These are phyloP conservation scores for Monoplex corrugatus DNA, from an alignment of 2,888 invertebrate species.

Conservation along the genomic window DNA sequence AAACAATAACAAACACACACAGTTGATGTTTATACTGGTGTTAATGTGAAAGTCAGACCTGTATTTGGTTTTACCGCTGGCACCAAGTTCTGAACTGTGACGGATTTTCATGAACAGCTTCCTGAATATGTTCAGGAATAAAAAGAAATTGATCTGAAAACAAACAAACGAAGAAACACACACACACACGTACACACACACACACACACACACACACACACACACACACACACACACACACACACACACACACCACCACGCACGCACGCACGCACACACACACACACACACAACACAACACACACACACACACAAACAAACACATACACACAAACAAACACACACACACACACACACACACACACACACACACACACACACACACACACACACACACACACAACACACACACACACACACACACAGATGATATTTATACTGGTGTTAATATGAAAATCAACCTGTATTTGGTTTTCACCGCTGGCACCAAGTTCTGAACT, in stretches of 20 bases:
- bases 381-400: too few species aligned
- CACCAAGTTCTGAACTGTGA: conserved; percentile 83
- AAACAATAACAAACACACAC: too few species aligned
- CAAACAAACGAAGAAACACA: neutral
- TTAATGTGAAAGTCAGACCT: too few species aligned
- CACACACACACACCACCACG: neutral
- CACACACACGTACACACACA: neutral
- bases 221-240: neutral
- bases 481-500: conserved; percentile 83
- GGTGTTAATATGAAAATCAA: too few species aligned
- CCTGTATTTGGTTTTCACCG: conserved; percentile 84
- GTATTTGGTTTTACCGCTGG: conserved; percentile 84
- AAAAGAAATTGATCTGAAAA: conserved; percentile 86
- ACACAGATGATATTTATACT: too few species aligned
- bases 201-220: neutral
- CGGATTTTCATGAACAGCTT: conserved; percentile 85
- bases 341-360: neutral
- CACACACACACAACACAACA: neutral
- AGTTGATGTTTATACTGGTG: too few species aligned
- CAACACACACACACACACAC: too few species aligned
- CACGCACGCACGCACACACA: conserved; percentile 5
- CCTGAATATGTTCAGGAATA: conserved; percentile 86
- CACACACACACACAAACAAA: neutral
- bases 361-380: too few species aligned
- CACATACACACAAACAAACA: neutral